Percentiles rank a stretch among this genome's conserved stretches.
These are phyloP conservation scores for Nesospiza acunhae DNA, from an alignment of 2,113 vertebrate species.

Conservation along the genomic window DNA sequence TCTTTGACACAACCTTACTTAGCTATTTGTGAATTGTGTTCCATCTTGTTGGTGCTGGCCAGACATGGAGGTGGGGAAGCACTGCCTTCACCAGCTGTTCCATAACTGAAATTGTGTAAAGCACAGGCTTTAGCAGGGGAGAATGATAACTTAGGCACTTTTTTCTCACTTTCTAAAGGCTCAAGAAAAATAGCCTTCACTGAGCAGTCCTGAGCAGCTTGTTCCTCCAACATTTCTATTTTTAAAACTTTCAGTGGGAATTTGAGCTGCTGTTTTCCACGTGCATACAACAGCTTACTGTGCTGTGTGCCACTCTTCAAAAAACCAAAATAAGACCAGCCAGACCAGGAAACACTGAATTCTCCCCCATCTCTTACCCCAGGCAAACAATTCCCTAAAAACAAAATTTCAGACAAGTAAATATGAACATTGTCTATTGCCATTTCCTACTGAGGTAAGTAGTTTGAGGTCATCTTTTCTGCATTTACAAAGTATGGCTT, in stretches of 20 bases:
- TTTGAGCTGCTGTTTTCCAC: background rate
- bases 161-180: background rate
- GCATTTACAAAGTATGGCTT: background rate
- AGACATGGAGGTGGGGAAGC: fast-evolving
- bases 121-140: background rate
- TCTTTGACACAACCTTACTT: background rate
- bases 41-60: background rate
- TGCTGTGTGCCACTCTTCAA: background rate
- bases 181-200: background rate
- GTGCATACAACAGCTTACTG: background rate
- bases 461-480: conserved; percentile 53
- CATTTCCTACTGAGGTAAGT: conserved; percentile 12
- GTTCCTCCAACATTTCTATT: background rate
- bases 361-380: background rate
- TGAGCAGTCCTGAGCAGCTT: background rate
- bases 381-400: background rate
- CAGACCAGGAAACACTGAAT: background rate
- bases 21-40: background rate
- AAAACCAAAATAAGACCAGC: background rate
- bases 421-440: background rate
- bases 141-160: background rate
- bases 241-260: background rate
- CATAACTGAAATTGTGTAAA: background rate
- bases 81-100: background rate
- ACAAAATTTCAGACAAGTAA: background rate